phyloP scores from a whole-genome alignment of 2,888 invertebrate genomes.

The Enoplolaimus lenunculus region DNA sequence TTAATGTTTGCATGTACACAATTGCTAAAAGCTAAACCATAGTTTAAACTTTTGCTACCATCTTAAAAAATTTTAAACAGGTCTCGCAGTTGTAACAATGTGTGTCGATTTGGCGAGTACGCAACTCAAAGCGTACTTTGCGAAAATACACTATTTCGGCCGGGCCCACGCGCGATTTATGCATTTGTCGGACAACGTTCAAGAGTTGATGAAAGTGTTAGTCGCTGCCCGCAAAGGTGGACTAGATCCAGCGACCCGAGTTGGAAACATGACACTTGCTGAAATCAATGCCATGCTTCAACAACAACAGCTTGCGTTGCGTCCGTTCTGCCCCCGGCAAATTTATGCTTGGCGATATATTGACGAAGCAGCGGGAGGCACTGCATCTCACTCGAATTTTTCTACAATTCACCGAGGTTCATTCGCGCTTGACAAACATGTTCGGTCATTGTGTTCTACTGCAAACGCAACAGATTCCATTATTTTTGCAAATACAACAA shows the following conservation, averaged over 20 bases:
- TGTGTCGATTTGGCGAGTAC: slow-evolving; percentile 41
- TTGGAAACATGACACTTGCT: slow-evolving; percentile 34
- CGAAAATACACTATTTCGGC: slow-evolving; percentile 40
- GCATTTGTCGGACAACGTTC: slow-evolving; percentile 38
- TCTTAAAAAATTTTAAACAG: no score
- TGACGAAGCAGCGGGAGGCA: slow-evolving; percentile 34
- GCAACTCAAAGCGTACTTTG: slow-evolving; percentile 40
- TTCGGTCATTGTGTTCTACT: no score
- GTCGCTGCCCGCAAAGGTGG: slow-evolving; percentile 32
- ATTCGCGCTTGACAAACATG: no score
- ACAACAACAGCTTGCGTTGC: slow-evolving; percentile 19
- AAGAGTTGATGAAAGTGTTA: slow-evolving; percentile 37
- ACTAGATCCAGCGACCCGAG: no score
- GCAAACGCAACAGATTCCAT: no score
- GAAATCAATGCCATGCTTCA: slow-evolving; percentile 39
- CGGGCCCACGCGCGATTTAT: slow-evolving; percentile 33
- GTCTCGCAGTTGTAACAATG: slow-evolving; percentile 41
- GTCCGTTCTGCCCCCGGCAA: slow-evolving; percentile 38
- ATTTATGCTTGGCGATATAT: slow-evolving; percentile 38
- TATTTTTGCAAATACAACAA: no score
- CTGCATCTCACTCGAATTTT: no score
- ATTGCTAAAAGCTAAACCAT: no score
- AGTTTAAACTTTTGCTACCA: no score
- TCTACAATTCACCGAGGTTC: slow-evolving; percentile 4
- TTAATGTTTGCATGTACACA: no score